Evolutionary conservation across 2,888 invertebrate genomes (phyloP).

Genomic region (Oithona nana): DNA sequence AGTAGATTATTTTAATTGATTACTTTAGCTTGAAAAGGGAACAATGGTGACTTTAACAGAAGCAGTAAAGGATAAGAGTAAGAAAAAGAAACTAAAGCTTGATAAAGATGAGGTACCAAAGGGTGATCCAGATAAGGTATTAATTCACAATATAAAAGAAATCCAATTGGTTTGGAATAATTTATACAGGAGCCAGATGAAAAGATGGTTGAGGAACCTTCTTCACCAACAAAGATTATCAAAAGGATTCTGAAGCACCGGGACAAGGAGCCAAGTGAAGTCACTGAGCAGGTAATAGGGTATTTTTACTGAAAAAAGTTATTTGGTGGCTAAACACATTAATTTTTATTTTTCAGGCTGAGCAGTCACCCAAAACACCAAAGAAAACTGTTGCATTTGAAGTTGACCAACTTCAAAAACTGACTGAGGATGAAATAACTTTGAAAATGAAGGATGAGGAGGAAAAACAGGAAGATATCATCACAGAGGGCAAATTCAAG

Average conservation of each 20-base stretch:
- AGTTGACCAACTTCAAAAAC: background rate
- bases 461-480: no score
- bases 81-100: constrained; percentile 19
- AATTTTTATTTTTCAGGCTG: no score
- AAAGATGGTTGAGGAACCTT: no score
- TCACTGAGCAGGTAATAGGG: background rate
- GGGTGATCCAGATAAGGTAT: no score
- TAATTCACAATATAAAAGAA: no score
- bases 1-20: background rate
- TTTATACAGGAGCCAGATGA: background rate
- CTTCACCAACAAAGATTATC: constrained; percentile 1
- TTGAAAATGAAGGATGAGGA: no score
- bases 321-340: no score
- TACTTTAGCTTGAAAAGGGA: background rate
- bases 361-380: no score
- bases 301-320: no score
- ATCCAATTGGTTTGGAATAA: background rate
- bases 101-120: constrained; percentile 21
- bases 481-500: no score
- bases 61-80: constrained; percentile 18
- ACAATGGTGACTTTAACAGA: background rate
- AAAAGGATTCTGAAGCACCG: constrained; percentile 9
- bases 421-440: background rate
- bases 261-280: background rate
- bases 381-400: background rate